Evolutionary conservation across 2,113 vertebrate species (phyloP).

Genomic region (Amia ocellicauda): DNA sequence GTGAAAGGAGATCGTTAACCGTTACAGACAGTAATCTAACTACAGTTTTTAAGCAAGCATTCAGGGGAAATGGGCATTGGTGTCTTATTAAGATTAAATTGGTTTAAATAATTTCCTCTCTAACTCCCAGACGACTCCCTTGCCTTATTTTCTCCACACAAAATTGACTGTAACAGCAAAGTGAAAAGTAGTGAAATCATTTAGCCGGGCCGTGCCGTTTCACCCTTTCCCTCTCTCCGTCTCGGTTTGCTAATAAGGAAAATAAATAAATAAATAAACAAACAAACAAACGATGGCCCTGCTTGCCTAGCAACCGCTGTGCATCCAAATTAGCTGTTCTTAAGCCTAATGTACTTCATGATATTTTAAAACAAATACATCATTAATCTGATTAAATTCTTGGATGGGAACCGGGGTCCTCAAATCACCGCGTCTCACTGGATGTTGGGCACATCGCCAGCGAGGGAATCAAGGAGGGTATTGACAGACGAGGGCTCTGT

Average conservation of each 20-base stretch:
- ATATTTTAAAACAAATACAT: slow-evolving; percentile 87
- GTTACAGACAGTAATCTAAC: no score
- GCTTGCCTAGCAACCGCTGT: slow-evolving; percentile 66
- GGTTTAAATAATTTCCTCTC: no score
- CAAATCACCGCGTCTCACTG: slow-evolving; percentile 74
- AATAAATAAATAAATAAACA: no score
- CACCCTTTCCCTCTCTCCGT: slow-evolving; percentile 1
- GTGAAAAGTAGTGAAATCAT: no score
- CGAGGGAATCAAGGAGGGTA: slow-evolving; percentile 62
- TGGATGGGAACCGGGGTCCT: slow-evolving; percentile 66
- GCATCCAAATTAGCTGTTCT: slow-evolving; percentile 70
- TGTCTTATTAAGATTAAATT: no score
- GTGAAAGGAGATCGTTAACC: no score
- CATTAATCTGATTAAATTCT: slow-evolving; percentile 91
- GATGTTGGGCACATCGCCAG: slow-evolving; percentile 72
- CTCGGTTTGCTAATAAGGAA: no score
- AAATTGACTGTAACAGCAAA: no score
- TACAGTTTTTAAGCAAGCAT: no score
- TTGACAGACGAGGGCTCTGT: slow-evolving; percentile 53
- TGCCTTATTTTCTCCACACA: no score
- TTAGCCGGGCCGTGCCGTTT: slow-evolving; percentile 5
- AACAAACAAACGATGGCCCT: background rate
- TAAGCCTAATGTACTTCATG: slow-evolving; percentile 75
- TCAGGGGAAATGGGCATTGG: no score
- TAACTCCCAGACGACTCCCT: no score